Percentiles rank a stretch among this genome's conserved stretches.
These are phyloP conservation scores for Megalopta genalis DNA, from an alignment of 1,140 invertebrate species.

Conservation along the genomic window DNA sequence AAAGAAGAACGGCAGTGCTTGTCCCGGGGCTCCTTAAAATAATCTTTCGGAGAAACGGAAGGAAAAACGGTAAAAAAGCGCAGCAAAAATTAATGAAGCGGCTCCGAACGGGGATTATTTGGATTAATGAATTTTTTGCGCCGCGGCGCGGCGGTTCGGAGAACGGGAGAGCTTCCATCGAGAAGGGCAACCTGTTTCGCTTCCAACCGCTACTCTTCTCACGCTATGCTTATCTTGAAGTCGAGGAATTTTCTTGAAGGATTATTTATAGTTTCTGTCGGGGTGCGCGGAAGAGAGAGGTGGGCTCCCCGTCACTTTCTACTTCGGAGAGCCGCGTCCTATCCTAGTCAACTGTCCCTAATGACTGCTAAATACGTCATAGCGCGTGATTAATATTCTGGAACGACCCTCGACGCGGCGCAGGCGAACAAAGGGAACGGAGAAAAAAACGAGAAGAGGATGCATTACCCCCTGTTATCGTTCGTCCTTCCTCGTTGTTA, in stretches of 20 bases:
- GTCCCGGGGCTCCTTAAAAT: too few species aligned
- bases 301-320: conserved; percentile 36
- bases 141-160: too few species aligned
- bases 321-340: conserved; percentile 24
- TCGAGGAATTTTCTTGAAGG: neutral
- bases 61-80: too few species aligned
- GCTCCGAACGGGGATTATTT: too few species aligned
- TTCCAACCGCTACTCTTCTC: neutral
- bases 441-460: neutral
- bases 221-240: neutral
- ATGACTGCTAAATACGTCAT: conserved; percentile 57
- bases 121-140: too few species aligned
- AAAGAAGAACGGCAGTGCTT: too few species aligned
- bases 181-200: neutral
- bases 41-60: too few species aligned
- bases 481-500: neutral
- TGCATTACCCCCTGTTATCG: neutral
- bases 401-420: conserved; percentile 16
- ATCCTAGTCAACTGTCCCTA: conserved; percentile 48
- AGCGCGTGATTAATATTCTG: conserved; percentile 60
- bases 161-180: neutral
- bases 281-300: conserved; percentile 4
- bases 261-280: conserved; percentile 44
- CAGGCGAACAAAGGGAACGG: neutral
- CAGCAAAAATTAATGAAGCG: too few species aligned